phyloP scores from a whole-genome alignment of 2,113 vertebrate genomes.

The Chaetorhynchus papuensis region DNA sequence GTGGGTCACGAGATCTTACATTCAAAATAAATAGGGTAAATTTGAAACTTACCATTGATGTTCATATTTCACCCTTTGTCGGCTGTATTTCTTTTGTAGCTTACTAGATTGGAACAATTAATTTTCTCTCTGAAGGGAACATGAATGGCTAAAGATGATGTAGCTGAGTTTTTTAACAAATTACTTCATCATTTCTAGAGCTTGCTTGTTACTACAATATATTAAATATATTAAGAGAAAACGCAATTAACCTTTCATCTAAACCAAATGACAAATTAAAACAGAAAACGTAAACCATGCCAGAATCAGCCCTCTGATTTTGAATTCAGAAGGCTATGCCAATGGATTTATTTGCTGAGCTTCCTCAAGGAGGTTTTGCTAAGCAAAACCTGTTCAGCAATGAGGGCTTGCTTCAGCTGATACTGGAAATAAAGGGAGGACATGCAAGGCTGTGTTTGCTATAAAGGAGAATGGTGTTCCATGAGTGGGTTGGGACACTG shows the following conservation, averaged over 20 bases:
- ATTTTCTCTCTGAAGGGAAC: slow-evolving; percentile 75
- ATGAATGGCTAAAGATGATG: slow-evolving; percentile 70
- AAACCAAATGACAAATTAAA: slow-evolving; percentile 67
- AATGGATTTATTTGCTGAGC: slow-evolving; percentile 1
- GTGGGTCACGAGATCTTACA: slow-evolving; percentile 89
- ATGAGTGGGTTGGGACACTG: neutral
- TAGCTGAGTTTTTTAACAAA: slow-evolving; percentile 69
- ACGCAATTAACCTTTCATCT: slow-evolving; percentile 59
- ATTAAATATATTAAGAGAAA: slow-evolving; percentile 67
- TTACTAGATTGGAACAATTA: slow-evolving; percentile 79
- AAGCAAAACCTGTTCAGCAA: neutral
- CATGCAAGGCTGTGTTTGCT: neutral
- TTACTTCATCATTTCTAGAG: slow-evolving; percentile 71
- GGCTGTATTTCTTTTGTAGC: slow-evolving; percentile 72
- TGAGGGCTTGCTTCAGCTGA: neutral
- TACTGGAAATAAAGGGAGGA: neutral
- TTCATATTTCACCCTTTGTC: slow-evolving; percentile 84
- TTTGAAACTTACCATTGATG: slow-evolving; percentile 77
- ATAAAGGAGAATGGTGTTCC: neutral
- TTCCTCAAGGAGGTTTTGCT: neutral
- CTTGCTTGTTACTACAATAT: slow-evolving; percentile 58
- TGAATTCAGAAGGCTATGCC: neutral
- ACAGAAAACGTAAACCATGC: slow-evolving; percentile 23
- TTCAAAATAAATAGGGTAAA: slow-evolving; percentile 81
- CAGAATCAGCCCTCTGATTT: slow-evolving; percentile 45